Percentiles rank a stretch among this genome's conserved stretches.
phyloP scores from a whole-genome alignment of 1,140 invertebrate species.

The Saccostrea cuccullata region DNA sequence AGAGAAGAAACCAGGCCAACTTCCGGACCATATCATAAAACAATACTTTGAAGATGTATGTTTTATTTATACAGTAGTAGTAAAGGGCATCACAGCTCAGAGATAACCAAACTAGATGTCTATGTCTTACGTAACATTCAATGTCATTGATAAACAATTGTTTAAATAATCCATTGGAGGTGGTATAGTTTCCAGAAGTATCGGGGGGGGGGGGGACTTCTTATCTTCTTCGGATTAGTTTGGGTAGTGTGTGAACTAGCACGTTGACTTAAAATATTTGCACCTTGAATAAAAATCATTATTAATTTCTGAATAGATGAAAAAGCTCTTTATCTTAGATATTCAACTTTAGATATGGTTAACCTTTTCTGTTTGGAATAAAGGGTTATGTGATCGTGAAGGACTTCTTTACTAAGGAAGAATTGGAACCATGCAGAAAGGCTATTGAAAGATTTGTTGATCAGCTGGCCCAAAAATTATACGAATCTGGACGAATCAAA shows the following conservation, averaged over 20 bases:
- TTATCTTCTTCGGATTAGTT: background rate
- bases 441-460: constrained; percentile 73
- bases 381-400: constrained; percentile 75
- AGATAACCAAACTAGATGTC: too few species aligned
- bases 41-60: constrained; percentile 74
- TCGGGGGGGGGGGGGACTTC: too few species aligned
- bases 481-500: constrained; percentile 73
- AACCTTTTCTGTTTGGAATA: background rate
- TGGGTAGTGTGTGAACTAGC: background rate
- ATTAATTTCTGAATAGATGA: background rate
- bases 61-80: too few species aligned
- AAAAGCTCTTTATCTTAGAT: background rate
- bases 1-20: too few species aligned
- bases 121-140: too few species aligned
- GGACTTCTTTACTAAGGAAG: constrained; percentile 71
- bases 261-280: too few species aligned
- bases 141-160: background rate
- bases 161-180: background rate
- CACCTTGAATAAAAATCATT: background rate
- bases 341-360: background rate
- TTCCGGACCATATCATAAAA: constrained; percentile 63
- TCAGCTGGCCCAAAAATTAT: constrained; percentile 73
- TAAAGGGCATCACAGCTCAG: too few species aligned
- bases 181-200: background rate
- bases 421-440: constrained; percentile 68